Evolutionary conservation across 2,113 vertebrate genomes (phyloP).

Genomic region (Anseranas semipalmata): DNA sequence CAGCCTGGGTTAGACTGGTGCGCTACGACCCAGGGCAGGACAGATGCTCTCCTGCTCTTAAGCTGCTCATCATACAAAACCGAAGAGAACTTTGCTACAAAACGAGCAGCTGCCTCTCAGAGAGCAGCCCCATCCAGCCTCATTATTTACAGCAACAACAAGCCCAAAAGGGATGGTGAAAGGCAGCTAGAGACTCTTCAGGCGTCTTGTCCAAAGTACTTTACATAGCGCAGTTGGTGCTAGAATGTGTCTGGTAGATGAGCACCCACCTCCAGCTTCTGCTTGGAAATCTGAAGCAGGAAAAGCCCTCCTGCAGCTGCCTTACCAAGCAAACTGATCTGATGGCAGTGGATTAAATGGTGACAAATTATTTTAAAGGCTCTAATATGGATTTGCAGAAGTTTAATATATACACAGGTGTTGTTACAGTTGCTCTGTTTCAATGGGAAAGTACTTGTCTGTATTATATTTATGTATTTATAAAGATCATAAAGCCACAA

Average conservation of each 20-base stretch:
- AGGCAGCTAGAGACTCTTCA: neutral
- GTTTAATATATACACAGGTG: neutral
- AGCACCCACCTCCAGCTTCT: neutral
- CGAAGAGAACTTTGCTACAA: neutral
- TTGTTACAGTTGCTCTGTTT: neutral
- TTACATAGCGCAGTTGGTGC: neutral
- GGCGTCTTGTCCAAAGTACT: neutral
- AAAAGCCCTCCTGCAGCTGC: neutral
- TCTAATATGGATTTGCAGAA: neutral
- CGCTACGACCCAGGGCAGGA: neutral
- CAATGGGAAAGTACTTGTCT: neutral
- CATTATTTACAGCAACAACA: neutral
- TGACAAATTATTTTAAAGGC: neutral
- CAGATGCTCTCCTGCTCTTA: neutral
- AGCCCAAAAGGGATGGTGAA: neutral
- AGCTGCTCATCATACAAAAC: neutral
- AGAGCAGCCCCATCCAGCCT: neutral
- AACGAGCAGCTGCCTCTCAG: neutral
- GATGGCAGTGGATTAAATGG: neutral
- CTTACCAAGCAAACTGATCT: neutral
- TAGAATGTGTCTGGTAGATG: neutral
- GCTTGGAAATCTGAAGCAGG: neutral
- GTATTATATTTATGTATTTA: neutral
- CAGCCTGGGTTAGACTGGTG: neutral
- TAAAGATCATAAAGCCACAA: slow-evolving; percentile 10